These are phyloP conservation scores for Tapirus terrestris DNA, from an alignment of 2,113 vertebrate genomes.

Conservation along the genomic window DNA sequence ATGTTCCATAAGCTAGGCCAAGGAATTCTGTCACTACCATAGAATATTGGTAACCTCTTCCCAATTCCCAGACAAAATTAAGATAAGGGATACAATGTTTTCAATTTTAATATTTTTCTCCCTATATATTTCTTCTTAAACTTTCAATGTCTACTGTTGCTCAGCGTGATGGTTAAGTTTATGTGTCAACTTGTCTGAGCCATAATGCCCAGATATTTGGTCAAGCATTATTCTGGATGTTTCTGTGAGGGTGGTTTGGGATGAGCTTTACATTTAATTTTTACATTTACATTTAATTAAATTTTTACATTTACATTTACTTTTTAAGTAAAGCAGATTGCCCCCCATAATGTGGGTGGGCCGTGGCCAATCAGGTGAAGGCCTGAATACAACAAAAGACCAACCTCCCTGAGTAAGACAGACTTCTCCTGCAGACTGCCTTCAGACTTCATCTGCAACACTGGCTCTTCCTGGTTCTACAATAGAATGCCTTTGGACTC, in stretches of 20 bases:
- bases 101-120: background rate
- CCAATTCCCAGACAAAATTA: background rate
- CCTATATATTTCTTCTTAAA: background rate
- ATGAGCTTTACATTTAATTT: background rate
- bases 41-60: background rate
- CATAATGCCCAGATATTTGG: background rate
- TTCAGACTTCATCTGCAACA: background rate
- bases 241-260: background rate
- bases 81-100: background rate
- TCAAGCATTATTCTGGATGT: background rate
- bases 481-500: background rate
- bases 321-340: background rate
- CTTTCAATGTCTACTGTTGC: background rate
- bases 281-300: no score
- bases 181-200: background rate
- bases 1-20: background rate
- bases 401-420: background rate
- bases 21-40: background rate
- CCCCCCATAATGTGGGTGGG: background rate
- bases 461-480: background rate
- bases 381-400: background rate
- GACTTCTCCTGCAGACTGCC: background rate
- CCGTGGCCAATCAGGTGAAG: background rate
- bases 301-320: background rate
- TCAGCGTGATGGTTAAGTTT: background rate